Evolutionary conservation across 2,888 invertebrate genomes (phyloP).

Genomic region (Xylota sylvarum): DNA sequence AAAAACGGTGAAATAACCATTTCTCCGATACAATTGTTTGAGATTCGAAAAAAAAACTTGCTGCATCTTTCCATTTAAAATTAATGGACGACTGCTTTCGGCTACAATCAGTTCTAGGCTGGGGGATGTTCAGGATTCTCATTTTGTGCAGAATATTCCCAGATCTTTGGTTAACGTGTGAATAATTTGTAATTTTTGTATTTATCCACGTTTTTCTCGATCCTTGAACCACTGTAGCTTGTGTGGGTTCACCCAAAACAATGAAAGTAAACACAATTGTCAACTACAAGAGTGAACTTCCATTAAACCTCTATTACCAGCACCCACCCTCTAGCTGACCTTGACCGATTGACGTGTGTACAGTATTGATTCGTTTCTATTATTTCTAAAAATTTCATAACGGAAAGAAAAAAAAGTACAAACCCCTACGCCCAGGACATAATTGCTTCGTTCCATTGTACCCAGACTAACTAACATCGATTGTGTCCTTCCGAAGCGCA

Average conservation of each 20-base stretch:
- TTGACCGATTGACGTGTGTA: conserved; percentile 23
- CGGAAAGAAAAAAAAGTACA: not conserved
- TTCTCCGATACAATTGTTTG: too few relatives aligned
- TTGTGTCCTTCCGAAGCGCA: conserved; percentile 32
- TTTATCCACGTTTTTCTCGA: too few relatives aligned
- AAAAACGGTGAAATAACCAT: too few relatives aligned
- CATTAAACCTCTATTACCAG: not conserved
- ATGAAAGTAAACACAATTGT: not conserved
- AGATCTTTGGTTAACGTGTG: too few relatives aligned
- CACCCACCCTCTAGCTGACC: conserved; percentile 20
- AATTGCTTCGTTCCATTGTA: conserved; percentile 24
- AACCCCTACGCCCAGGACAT: conserved; percentile 9
- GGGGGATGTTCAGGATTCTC: too few relatives aligned
- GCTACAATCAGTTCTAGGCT: too few relatives aligned
- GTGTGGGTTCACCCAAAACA: not conserved
- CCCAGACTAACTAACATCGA: conserved; percentile 36
- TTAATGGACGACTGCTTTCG: too few relatives aligned
- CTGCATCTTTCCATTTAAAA: too few relatives aligned
- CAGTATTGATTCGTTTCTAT: conserved; percentile 57
- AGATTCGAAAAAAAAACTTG: too few relatives aligned
- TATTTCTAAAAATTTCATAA: conserved; percentile 35
- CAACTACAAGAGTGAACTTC: conserved; percentile 6
- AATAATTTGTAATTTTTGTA: too few relatives aligned
- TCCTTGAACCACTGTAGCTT: too few relatives aligned
- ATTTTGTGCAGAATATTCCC: too few relatives aligned